phyloP scores from a whole-genome alignment of 1,140 invertebrate species.

The Diploscapter pachys region DNA sequence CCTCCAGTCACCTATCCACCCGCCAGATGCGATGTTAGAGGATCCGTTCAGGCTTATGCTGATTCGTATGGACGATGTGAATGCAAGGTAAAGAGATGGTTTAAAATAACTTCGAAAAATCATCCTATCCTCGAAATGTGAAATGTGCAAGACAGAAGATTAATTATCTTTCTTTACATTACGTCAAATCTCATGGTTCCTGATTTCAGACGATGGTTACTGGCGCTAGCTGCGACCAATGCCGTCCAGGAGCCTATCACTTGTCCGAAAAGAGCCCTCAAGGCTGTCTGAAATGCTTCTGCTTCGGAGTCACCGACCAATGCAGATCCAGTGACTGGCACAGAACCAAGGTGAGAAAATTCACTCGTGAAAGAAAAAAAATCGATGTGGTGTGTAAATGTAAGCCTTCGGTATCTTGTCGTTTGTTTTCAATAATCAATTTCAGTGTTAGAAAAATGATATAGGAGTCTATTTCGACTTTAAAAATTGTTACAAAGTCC shows the following conservation, averaged over 20 bases:
- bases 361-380: no score
- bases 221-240: slow-evolving; percentile 76
- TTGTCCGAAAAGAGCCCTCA: slow-evolving; percentile 70
- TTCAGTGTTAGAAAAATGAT: no score
- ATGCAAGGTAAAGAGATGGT: slow-evolving; percentile 30
- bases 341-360: slow-evolving; percentile 61
- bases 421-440: no score
- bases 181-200: slow-evolving; percentile 24
- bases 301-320: slow-evolving; percentile 74
- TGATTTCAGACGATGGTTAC: slow-evolving; percentile 49
- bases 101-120: no score
- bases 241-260: slow-evolving; percentile 74
- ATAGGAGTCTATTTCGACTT: no score
- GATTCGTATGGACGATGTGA: slow-evolving; percentile 26
- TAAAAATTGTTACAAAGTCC: no score
- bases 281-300: slow-evolving; percentile 84
- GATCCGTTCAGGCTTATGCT: slow-evolving; percentile 27
- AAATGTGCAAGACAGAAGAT: no score
- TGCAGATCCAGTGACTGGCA: slow-evolving; percentile 66
- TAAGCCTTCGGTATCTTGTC: no score
- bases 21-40: slow-evolving; percentile 39
- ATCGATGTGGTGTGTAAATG: no score
- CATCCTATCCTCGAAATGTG: no score
- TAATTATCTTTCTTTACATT: no score
- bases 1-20: slow-evolving; percentile 20